A percentile compares a stretch with the other conserved stretches of the same genome.
phyloP scores from a whole-genome alignment of 53 echinoderm and acorn worm genomes.

The Stichopus horrens region DNA sequence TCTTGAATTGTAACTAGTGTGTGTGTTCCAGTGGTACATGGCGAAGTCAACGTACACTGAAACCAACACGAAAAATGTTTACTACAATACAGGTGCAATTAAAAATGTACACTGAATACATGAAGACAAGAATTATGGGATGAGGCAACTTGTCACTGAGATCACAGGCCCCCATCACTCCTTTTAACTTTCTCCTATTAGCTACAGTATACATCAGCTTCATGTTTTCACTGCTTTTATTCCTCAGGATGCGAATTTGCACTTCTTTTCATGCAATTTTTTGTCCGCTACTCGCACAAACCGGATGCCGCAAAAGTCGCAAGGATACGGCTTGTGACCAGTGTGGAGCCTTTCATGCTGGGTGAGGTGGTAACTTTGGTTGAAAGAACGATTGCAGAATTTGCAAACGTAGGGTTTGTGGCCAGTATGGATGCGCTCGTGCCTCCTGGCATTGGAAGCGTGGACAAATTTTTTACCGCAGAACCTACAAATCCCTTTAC shows the following conservation, averaged over 20 bases:
- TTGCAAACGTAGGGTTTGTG: conserved; percentile 26
- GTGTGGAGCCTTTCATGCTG: conserved; percentile 26
- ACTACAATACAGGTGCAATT: too few species aligned
- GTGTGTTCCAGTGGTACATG: too few species aligned
- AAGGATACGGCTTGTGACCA: conserved; percentile 36
- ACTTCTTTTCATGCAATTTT: conserved; percentile 1
- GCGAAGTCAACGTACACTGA: too few species aligned
- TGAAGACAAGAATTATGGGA: too few species aligned
- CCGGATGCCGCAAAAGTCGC: conserved; percentile 15
- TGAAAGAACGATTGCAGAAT: conserved; percentile 15
- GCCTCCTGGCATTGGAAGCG: not conserved
- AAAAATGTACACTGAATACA: too few species aligned
- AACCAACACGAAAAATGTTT: too few species aligned
- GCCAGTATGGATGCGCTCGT: conserved; percentile 13
- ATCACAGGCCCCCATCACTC: too few species aligned
- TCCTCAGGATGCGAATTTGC: not conserved
- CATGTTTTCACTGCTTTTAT: too few species aligned
- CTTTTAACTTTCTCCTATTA: too few species aligned
- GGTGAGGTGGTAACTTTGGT: conserved; percentile 11
- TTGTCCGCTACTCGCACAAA: not conserved
- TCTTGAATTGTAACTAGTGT: too few species aligned
- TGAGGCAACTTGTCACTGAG: too few species aligned
- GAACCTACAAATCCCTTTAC: not conserved
- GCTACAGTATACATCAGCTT: too few species aligned
- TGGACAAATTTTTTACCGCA: conserved; percentile 5